Percentiles rank a stretch among this genome's conserved stretches.
These are phyloP conservation scores for Epinephelus cyanopodus DNA, from an alignment of 2,113 vertebrate species.

Conservation along the genomic window DNA sequence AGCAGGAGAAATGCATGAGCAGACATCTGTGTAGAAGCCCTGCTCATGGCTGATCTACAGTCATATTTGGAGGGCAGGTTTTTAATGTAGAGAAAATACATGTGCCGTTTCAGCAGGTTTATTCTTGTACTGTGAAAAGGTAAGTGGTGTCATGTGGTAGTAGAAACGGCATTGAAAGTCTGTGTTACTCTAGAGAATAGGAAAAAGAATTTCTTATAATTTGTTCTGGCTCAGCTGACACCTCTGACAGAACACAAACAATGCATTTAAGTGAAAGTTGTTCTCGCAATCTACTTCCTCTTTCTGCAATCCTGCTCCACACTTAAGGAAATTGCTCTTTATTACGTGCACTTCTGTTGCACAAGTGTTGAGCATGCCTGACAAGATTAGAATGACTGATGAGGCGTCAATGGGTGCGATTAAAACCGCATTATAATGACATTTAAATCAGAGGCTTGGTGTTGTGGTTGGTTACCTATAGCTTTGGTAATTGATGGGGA, in stretches of 20 bases:
- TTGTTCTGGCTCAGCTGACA: neutral
- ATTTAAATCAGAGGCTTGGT: conserved; percentile 53
- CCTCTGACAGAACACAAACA: neutral
- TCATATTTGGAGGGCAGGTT: neutral
- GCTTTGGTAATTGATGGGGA: conserved; percentile 48
- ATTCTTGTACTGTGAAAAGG: neutral
- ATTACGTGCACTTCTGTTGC: conserved; percentile 11
- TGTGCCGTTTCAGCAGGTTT: neutral
- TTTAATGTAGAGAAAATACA: neutral
- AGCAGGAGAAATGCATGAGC: neutral
- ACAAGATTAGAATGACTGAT: conserved; percentile 71
- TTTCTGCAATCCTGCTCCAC: conserved; percentile 13
- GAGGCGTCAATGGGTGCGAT: conserved; percentile 65
- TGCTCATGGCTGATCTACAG: neutral
- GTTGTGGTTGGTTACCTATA: conserved; percentile 35
- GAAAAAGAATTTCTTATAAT: neutral
- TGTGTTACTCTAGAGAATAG: neutral
- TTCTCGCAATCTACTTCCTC: neutral
- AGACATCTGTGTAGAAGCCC: neutral
- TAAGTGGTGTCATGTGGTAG: conserved; percentile 4
- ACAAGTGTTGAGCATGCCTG: conserved; percentile 28
- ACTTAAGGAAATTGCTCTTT: conserved; percentile 16
- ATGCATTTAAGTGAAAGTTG: neutral
- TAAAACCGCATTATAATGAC: conserved; percentile 72
- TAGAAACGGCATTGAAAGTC: neutral